phyloP scores from a whole-genome alignment of 2,888 invertebrate genomes.

The Pseudococcus viburni region DNA sequence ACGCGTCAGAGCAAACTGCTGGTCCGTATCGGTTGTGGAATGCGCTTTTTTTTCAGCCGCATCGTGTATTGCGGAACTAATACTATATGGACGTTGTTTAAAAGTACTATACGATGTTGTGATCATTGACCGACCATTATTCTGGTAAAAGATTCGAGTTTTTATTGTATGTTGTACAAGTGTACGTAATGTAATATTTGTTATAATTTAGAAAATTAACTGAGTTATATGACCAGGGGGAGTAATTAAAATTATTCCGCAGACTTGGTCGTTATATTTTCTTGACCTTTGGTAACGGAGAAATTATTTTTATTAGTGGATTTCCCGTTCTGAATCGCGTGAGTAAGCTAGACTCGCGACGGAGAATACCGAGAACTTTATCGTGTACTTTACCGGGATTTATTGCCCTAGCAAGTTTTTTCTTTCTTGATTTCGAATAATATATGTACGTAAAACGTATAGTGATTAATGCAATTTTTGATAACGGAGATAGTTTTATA shows the following conservation, averaged over 20 bases:
- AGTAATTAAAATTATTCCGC: constrained; percentile 23
- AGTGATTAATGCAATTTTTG: neutral
- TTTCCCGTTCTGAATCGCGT: neutral
- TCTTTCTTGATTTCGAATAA: neutral
- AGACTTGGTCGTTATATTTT: neutral
- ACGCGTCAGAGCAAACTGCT: constrained; percentile 41
- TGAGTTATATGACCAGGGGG: neutral
- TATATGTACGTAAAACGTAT: neutral
- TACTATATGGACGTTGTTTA: neutral
- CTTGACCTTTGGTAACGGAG: constrained; percentile 40
- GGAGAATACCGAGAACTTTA: neutral
- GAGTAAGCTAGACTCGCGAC: neutral
- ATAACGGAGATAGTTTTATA: neutral
- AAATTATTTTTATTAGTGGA: neutral
- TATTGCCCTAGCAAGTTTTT: neutral
- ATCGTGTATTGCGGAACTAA: constrained; percentile 38
- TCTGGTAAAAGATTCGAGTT: neutral
- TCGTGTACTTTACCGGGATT: neutral
- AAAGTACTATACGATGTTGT: constrained; percentile 1
- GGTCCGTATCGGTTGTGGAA: constrained; percentile 54
- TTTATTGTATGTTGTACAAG: neutral
- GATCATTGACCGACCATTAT: constrained; percentile 47
- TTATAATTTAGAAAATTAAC: neutral
- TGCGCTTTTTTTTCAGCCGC: constrained; percentile 22
- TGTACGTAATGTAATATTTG: neutral